These are phyloP conservation scores for Mormyrus hasselquistii DNA, from an alignment of 2,797 vertebrate species.

Conservation along the genomic window DNA sequence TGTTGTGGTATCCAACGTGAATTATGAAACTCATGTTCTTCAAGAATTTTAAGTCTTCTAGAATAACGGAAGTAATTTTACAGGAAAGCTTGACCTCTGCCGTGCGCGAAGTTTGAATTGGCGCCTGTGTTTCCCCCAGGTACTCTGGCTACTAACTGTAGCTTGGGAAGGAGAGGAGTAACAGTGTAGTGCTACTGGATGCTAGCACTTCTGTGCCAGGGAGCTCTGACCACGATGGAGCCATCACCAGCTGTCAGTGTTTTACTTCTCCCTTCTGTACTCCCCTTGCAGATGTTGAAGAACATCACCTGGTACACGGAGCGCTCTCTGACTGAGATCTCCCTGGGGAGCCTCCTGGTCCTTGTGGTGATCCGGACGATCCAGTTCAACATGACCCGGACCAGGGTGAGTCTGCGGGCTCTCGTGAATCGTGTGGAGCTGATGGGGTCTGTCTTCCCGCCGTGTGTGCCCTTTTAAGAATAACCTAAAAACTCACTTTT, in stretches of 20 bases:
- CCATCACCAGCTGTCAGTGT: not conserved
- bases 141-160: not conserved
- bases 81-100: not conserved
- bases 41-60: not conserved
- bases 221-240: not conserved
- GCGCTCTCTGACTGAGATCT: conserved; percentile 91
- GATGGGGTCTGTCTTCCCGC: not conserved
- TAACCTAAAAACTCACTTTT: not conserved
- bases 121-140: not conserved
- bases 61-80: not conserved
- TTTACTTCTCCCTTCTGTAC: not conserved
- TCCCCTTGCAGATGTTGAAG: conserved; percentile 73
- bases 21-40: not conserved
- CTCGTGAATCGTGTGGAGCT: not conserved
- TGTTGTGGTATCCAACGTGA: not conserved
- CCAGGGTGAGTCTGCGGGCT: conserved; percentile 69
- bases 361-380: conserved; percentile 96
- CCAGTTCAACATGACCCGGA: conserved; percentile 98
- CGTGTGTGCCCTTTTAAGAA: not conserved
- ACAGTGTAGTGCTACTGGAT: not conserved
- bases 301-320: conserved; percentile 95
- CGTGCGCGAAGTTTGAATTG: not conserved
- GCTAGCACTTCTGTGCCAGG: not conserved
- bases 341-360: conserved; percentile 90
- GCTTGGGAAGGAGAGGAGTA: not conserved